phyloP scores from a whole-genome alignment of 2,797 vertebrate genomes.

The Florisuga fusca region DNA sequence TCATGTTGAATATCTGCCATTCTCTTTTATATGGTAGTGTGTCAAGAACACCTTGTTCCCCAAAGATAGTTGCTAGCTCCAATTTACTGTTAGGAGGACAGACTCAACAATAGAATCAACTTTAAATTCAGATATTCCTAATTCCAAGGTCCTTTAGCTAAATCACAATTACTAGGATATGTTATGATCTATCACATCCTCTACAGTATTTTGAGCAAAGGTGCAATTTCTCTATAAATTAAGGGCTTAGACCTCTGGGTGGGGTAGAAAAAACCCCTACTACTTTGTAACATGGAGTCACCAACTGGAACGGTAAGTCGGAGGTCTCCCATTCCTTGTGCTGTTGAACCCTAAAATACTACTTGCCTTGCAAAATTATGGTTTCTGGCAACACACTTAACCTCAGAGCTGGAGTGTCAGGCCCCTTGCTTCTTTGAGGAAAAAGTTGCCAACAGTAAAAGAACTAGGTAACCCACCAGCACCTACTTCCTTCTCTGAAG shows the following conservation, averaged over 20 bases:
- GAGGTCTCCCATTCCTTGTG: background rate
- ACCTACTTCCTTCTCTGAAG: background rate
- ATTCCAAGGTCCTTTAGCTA: background rate
- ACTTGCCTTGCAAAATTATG: background rate
- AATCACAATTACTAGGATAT: background rate
- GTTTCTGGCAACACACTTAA: background rate
- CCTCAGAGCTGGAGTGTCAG: background rate
- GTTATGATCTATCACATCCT: background rate
- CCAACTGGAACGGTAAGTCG: background rate
- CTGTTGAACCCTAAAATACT: background rate
- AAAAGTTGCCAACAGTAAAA: background rate
- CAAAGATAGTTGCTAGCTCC: background rate
- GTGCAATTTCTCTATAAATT: background rate
- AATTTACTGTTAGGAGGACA: background rate
- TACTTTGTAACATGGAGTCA: background rate
- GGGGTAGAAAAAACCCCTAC: background rate
- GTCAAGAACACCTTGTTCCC: background rate
- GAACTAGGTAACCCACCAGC: background rate
- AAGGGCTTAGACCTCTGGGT: background rate
- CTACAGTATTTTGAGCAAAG: background rate
- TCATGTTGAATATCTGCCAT: background rate
- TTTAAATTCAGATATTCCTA: background rate
- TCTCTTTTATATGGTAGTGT: background rate
- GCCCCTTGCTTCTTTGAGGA: background rate
- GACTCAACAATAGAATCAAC: background rate